phyloP scores from a whole-genome alignment of 1,140 invertebrate genomes.

The Hyles vespertilio region DNA sequence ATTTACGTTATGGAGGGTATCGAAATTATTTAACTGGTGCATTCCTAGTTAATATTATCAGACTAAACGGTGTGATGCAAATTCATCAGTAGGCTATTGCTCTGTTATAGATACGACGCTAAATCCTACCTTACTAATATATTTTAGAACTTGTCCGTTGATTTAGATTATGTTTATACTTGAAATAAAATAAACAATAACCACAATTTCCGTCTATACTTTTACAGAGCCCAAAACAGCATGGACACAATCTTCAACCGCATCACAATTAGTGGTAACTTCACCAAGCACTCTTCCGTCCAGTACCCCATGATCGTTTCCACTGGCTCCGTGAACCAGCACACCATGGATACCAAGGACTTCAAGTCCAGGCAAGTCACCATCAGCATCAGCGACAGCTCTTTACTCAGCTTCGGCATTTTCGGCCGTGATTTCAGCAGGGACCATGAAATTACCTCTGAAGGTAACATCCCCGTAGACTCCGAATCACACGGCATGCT shows the following conservation, averaged over 20 bases:
- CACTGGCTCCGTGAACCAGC: constrained; percentile 22
- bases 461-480: constrained; percentile 11
- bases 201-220: constrained; percentile 10
- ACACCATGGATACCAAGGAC: constrained; percentile 22
- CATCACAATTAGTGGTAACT: constrained; percentile 42
- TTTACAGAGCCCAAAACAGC: constrained; percentile 11
- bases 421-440: constrained; percentile 45
- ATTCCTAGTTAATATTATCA: too few species aligned
- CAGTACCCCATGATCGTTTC: constrained; percentile 48
- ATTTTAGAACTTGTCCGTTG: too few species aligned
- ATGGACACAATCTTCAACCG: constrained; percentile 43
- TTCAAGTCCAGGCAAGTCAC: neutral
- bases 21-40: too few species aligned
- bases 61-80: too few species aligned
- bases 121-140: too few species aligned
- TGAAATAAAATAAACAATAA: too few species aligned
- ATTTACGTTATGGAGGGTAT: too few species aligned
- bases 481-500: constrained; percentile 37
- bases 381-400: constrained; percentile 17
- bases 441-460: constrained; percentile 29
- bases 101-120: too few species aligned
- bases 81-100: too few species aligned
- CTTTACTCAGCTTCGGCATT: constrained; percentile 46
- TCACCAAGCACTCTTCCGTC: constrained; percentile 31
- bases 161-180: too few species aligned